Evolutionary conservation across 2,888 invertebrate species (phyloP), one percentile per base, ranked within the genome.

Genomic region (Oeneis ivallda): DNA sequence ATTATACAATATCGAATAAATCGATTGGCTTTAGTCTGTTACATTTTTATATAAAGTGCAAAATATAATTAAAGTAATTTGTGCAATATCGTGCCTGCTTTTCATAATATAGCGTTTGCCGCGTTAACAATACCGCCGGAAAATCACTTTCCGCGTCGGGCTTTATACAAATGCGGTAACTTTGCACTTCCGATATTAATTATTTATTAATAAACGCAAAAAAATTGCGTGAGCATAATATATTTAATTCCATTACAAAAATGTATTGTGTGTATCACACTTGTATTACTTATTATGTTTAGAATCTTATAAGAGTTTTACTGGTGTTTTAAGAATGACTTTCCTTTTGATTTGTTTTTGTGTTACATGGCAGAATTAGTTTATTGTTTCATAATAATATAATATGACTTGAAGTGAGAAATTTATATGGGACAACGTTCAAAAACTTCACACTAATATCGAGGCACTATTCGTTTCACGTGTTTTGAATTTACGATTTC

Each of bases 81-180:
- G 13, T 47, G 2, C 11, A 1, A 26, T 50, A 50, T 13, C 19
- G 15, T 19, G 50, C 13, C 37, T 9, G 45, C 50, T 57, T 47
- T 65, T 53, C 17, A 41, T 34, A 26, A 56, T 58, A 37, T 50
- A 66, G 54, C 61, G 45, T 3, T 47, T 17, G 17, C 45, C 41
- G 52, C 62, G 65, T 56, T 49, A 70, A 58, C 49, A 47, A 62
- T 63, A 50, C 70, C 68, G 68, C 65, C 70, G 68, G 67, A 68
- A 68, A 64, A 65, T 47, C 32, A 65, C 70, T 70, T 70, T 68
- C 68, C 64, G 67, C 47, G 47, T 9, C 54, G 52, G 32, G 41
- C 52, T 63, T 60, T 67, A 17, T 53, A 63, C 61, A 63, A 65
- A 67, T 60, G 54, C 41, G 15, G 49, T 68, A 47, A 66, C 54